These are phyloP conservation scores for Macrobrachium rosenbergii DNA, from an alignment of 1,140 invertebrate genomes.

Conservation along the genomic window DNA sequence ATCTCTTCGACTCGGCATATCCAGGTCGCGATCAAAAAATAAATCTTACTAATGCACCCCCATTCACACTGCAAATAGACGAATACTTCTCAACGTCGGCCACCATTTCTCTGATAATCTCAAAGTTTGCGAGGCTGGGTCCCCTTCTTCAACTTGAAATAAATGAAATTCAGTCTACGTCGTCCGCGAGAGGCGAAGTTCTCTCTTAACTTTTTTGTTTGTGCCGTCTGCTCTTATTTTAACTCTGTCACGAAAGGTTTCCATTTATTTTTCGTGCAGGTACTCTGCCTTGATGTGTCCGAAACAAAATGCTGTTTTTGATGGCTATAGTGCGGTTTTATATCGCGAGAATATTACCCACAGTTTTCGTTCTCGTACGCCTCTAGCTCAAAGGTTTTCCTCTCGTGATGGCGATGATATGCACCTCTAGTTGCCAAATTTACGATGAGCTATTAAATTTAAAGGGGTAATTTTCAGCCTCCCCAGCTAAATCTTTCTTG, in stretches of 20 bases:
- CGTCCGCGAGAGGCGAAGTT: slow-evolving; percentile 31
- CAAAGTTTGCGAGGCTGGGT: slow-evolving; percentile 48
- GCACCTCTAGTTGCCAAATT: slow-evolving; percentile 61
- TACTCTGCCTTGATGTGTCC: no score
- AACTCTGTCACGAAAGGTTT: no score
- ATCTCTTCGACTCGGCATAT: slow-evolving; percentile 17
- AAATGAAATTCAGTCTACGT: slow-evolving; percentile 53
- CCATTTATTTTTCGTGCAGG: no score
- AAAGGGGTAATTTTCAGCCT: slow-evolving; percentile 60
- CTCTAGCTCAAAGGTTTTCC: slow-evolving; percentile 57
- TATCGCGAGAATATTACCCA: no score
- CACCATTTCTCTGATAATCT: slow-evolving; percentile 59
- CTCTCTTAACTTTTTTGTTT: slow-evolving; percentile 18
- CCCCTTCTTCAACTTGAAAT: slow-evolving; percentile 58
- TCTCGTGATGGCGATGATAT: slow-evolving; percentile 59
- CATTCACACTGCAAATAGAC: slow-evolving; percentile 51
- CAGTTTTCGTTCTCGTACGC: slow-evolving; percentile 38
- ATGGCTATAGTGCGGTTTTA: no score
- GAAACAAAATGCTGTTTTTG: no score
- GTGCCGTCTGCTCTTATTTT: not conserved
- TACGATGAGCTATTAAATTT: slow-evolving; percentile 61
- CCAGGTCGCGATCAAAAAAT: slow-evolving; percentile 18
- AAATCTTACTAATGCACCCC: slow-evolving; percentile 51
- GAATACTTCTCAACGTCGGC: slow-evolving; percentile 49
- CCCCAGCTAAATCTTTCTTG: slow-evolving; percentile 41